Base-by-base conservation (phyloP, 2,888 invertebrate species). In the Apomyelois bistriatella region DNA sequence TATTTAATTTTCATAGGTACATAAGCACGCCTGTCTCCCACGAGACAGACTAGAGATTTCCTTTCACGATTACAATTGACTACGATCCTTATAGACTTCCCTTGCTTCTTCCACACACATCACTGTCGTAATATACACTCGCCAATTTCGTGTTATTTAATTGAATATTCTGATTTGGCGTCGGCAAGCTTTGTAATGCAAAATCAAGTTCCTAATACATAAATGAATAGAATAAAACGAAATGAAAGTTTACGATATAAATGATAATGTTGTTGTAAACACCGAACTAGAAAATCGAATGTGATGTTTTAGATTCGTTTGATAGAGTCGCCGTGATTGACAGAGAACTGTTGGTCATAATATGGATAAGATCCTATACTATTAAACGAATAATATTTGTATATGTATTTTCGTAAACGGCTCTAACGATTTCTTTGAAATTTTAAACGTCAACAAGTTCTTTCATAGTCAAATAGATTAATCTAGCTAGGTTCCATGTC, bases 191-290 rank as follows among this genome's bases (percentile, higher is more conserved):
- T 38, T 30, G 16, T 12, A 35, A 5, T n/a, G 15, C 10, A 28
- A 36, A n/a, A 36, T 22, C 51, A 35, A 13, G 16, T 36, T 7
- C 36, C 12, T 35, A 22, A 49, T 49, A 38, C 43, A 43, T 72
- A 67, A 65, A 81, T 79, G 74, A 75, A 78, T 75, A 76, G 66
- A 80, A 77, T 85, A 82, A 83, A 80, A 72, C 62, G 65, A 79
- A 40, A 40, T 83, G 82, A 85, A 73, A 80, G 66, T 84, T 85
- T 85, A 85, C 67, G 79, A 84, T 74, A 72, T 73, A 71, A 85
- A 87, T 85, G 84, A 86, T 85, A 32, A 87, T 84, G 79, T 68
- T 85, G 86, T 79, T 86, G 84, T 88, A 86, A 86, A 87, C 81
- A 76, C 60, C 65, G 65, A 72, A 76, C 70, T 85, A 85, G 87